These are phyloP conservation scores for Cyprinus carpio DNA, from an alignment of 2,113 vertebrate genomes.

Conservation along the genomic window DNA sequence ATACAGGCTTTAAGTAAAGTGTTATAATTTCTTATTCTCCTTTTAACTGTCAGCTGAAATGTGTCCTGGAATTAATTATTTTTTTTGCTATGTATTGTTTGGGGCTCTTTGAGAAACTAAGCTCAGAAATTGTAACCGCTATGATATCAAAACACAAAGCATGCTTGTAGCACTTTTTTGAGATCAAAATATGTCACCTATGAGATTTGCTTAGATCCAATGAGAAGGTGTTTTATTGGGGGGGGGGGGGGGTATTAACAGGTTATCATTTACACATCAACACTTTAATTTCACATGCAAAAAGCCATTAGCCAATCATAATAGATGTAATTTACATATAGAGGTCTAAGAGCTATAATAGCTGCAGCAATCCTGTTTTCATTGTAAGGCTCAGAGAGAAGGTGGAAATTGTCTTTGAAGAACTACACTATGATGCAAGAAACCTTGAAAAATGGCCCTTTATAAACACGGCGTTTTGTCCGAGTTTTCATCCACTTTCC, in stretches of 20 bases:
- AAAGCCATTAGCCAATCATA: background rate
- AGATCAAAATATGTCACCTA: no score
- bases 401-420: background rate
- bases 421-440: background rate
- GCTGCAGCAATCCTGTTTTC: background rate
- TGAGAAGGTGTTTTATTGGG: no score
- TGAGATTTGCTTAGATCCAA: no score
- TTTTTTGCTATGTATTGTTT: background rate
- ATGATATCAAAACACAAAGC: no score
- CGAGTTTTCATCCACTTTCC: slow-evolving; percentile 1
- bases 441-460: background rate
- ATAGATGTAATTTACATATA: background rate
- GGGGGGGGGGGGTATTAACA: no score
- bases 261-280: background rate
- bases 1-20: no score
- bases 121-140: no score
- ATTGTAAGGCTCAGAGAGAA: background rate
- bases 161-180: no score
- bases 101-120: no score
- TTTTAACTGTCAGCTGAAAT: background rate
- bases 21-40: background rate
- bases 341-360: background rate
- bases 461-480: background rate
- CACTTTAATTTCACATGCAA: background rate
- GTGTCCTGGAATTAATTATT: no score